Evolutionary conservation across 2,888 invertebrate genomes (phyloP).

Genomic region (Eretmocerus hayati): DNA sequence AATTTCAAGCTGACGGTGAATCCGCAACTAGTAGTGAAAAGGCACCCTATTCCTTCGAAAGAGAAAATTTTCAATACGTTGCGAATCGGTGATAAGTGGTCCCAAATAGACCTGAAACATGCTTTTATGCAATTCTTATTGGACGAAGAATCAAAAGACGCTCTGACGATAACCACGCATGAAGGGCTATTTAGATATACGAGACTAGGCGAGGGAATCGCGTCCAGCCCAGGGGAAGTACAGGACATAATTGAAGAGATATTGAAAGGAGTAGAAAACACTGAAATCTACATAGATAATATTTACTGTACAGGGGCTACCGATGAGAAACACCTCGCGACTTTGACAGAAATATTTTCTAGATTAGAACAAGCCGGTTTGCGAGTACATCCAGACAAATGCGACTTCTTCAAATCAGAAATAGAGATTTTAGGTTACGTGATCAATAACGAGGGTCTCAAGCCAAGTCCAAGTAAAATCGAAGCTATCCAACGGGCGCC

Average conservation of each 20-base stretch:
- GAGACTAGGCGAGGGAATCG: conserved; percentile 34
- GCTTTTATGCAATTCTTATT: conserved; percentile 40
- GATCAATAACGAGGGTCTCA: conserved; percentile 12
- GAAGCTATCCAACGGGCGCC: conserved; percentile 13
- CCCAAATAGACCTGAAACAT: conserved; percentile 26
- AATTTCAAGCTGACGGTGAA: conserved; percentile 31
- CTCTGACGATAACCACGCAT: conserved; percentile 36
- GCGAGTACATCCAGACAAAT: conserved; percentile 29
- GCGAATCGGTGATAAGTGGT: conserved; percentile 27
- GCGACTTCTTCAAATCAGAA: conserved; percentile 28
- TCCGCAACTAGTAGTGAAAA: conserved; percentile 25
- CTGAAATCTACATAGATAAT: conserved; percentile 31
- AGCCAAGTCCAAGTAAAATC: conserved; percentile 10
- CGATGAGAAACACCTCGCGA: conserved; percentile 26
- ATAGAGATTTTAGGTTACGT: conserved; percentile 25
- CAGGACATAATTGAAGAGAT: conserved; percentile 33
- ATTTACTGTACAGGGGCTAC: conserved; percentile 29
- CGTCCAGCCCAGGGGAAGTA: conserved; percentile 36
- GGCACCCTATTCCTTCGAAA: conserved; percentile 29
- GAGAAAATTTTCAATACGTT: conserved; percentile 29
- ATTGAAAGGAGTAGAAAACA: conserved; percentile 28
- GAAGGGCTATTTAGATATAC: conserved; percentile 35
- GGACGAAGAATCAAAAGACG: conserved; percentile 30
- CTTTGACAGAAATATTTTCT: conserved; percentile 27
- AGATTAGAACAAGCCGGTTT: conserved; percentile 27